These are phyloP conservation scores for Leptodirus hochenwartii DNA, from an alignment of 2,888 invertebrate species.

Conservation along the genomic window DNA sequence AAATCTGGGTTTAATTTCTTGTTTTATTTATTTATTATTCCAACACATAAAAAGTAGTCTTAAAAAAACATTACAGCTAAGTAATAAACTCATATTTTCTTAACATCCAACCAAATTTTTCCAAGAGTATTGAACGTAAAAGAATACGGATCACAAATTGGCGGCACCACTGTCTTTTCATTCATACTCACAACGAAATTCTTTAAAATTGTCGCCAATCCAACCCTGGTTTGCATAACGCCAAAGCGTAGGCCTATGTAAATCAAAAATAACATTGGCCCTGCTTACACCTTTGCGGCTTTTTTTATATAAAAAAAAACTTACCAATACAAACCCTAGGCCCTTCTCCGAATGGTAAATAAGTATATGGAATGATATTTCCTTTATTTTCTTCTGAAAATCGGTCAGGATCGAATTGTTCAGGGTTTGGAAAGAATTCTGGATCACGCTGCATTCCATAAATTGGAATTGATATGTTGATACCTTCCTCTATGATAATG, in stretches of 20 bases:
- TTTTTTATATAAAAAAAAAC: slow-evolving; percentile 1
- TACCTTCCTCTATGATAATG: slow-evolving; percentile 19
- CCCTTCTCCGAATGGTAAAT: slow-evolving; percentile 21
- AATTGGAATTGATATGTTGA: slow-evolving; percentile 18
- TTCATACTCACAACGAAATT: slow-evolving; percentile 13
- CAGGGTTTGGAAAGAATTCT: slow-evolving; percentile 13
- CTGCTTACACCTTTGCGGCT: too few relatives aligned
- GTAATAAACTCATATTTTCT: too few relatives aligned
- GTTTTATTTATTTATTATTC: too few relatives aligned
- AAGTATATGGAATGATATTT: slow-evolving; percentile 9
- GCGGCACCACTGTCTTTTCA: slow-evolving; percentile 11
- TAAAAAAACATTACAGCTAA: too few relatives aligned
- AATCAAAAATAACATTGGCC: too few relatives aligned
- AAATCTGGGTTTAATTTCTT: too few relatives aligned
- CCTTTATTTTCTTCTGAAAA: slow-evolving; percentile 11
- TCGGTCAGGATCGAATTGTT: slow-evolving; percentile 13
- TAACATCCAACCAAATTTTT: too few relatives aligned
- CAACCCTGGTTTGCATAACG: slow-evolving; percentile 20
- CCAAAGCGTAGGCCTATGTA: slow-evolving; percentile 21
- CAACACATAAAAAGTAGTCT: too few relatives aligned
- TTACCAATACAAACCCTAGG: slow-evolving; percentile 21
- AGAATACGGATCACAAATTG: too few relatives aligned
- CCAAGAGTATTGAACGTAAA: too few relatives aligned
- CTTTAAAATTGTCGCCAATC: slow-evolving; percentile 14
- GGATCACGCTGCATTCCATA: slow-evolving; percentile 12